Percentiles rank a stretch among this genome's conserved stretches.
phyloP scores from a whole-genome alignment of 2,888 invertebrate species.

The Sarcophaga caerulescens region DNA sequence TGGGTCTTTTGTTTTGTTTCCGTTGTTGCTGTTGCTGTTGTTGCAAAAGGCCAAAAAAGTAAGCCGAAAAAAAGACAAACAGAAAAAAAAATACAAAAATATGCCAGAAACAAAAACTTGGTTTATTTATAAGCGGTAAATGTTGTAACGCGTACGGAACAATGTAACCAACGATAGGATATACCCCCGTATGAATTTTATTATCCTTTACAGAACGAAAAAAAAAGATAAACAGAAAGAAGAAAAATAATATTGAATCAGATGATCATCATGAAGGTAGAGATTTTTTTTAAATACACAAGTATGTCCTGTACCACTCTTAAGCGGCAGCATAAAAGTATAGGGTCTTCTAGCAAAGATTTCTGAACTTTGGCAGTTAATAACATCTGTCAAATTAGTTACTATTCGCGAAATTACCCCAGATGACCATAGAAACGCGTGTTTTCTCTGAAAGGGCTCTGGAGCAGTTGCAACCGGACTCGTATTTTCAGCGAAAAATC shows the following conservation, averaged over 20 bases:
- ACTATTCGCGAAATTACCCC: no score
- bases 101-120: no score
- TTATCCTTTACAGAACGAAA: conserved; percentile 31
- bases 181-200: background rate
- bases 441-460: no score
- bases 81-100: background rate
- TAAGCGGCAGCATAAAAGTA: no score
- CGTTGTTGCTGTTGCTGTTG: conserved; percentile 59
- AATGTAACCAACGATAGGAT: background rate
- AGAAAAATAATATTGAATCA: background rate
- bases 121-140: conserved; percentile 54
- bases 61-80: background rate
- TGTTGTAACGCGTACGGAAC: conserved; percentile 46
- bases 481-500: no score
- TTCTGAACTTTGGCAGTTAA: no score
- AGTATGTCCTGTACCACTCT: no score
- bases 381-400: no score
- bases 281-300: no score
- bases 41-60: background rate
- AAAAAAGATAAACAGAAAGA: background rate
- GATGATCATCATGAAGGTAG: background rate
- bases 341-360: no score
- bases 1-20: conserved; percentile 59
- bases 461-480: no score
- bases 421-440: no score